Conservation (phyloP, 2,888 invertebrate species). For the Teleiodes luculella region DNA sequence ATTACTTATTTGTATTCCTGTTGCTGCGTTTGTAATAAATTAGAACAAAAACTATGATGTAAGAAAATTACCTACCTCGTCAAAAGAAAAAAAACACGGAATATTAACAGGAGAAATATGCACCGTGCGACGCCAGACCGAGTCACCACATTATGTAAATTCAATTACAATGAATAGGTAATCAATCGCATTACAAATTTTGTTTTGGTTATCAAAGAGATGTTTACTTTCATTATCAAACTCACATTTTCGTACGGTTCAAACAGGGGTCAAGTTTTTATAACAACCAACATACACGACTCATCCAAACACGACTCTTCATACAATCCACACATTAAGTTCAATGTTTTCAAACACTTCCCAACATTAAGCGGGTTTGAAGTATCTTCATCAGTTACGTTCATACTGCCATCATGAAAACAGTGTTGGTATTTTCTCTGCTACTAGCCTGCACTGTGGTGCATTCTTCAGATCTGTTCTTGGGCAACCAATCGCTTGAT, state of each 20-base stretch:
- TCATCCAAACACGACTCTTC: conserved; percentile 14
- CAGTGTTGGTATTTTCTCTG: conserved; percentile 1
- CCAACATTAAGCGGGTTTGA: background rate
- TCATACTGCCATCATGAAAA: background rate
- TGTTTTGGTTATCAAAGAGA: too few species aligned
- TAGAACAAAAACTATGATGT: too few species aligned
- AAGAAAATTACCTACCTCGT: too few species aligned
- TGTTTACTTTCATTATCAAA: background rate
- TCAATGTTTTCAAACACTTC: background rate
- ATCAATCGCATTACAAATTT: too few species aligned
- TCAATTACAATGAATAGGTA: too few species aligned
- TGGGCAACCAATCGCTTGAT: conserved; percentile 32
- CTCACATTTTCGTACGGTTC: background rate
- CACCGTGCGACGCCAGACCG: too few species aligned
- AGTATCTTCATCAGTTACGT: background rate
- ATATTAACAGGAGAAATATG: too few species aligned
- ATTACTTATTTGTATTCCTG: too few species aligned
- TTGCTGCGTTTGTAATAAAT: too few species aligned
- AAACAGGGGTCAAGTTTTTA: conserved; percentile 19
- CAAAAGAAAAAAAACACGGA: too few species aligned
- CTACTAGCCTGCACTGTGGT: conserved; percentile 25
- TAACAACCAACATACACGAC: conserved; percentile 25
- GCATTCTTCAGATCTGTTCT: conserved; percentile 39
- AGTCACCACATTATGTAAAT: too few species aligned
- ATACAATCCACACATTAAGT: too few species aligned